Evolutionary conservation across 2,797 vertebrate genomes (phyloP).

Genomic region (Spheniscus humboldti): DNA sequence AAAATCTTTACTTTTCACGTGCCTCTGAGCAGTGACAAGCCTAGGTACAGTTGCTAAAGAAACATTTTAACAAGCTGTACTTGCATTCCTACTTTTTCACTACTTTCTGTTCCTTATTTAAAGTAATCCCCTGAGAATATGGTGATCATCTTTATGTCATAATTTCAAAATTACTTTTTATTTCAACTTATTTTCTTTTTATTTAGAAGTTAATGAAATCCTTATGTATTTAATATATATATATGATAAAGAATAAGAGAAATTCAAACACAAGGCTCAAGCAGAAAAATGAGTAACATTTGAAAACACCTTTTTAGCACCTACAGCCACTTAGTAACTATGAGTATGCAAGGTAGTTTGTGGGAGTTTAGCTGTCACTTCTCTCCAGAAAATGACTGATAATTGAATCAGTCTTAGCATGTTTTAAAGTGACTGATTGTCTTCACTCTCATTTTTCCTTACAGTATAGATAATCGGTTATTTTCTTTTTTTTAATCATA

Average conservation of each 20-base stretch:
- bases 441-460: neutral
- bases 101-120: neutral
- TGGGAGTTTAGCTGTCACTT: neutral
- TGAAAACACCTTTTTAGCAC: neutral
- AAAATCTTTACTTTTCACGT: neutral
- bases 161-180: neutral
- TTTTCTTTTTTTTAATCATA: neutral
- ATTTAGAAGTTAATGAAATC: neutral
- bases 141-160: neutral
- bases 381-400: neutral
- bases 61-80: neutral
- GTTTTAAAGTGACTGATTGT: neutral
- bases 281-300: neutral
- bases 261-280: neutral
- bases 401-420: neutral
- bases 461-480: accelerated
- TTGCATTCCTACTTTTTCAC: neutral
- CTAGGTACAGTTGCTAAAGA: neutral
- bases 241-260: neutral
- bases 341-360: neutral
- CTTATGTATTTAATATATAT: neutral
- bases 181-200: neutral
- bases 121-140: neutral
- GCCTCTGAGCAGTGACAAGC: neutral
- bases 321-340: neutral